phyloP scores from a whole-genome alignment of 2,888 invertebrate species.

The Meliscaeva auricollis region DNA sequence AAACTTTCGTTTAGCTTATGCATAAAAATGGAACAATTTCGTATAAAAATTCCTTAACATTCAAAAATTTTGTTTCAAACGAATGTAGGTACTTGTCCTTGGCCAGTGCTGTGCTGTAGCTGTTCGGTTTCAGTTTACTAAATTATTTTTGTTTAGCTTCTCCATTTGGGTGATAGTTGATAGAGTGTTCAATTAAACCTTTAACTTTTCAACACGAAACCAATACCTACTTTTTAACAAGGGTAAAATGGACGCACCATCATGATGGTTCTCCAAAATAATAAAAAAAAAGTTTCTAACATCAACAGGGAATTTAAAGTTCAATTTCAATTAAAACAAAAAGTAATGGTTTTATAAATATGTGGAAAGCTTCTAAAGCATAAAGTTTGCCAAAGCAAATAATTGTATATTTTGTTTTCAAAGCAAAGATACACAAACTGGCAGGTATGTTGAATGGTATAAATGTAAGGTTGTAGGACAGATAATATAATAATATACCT shows the following conservation, averaged over 20 bases:
- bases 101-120: too few species aligned
- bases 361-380: background rate
- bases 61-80: too few species aligned
- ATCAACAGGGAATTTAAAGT: constrained; percentile 15
- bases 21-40: too few species aligned
- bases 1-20: too few species aligned
- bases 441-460: background rate
- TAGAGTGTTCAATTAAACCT: background rate
- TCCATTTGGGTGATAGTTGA: background rate
- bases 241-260: background rate
- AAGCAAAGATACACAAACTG: constrained; percentile 8
- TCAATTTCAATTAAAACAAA: constrained; percentile 25
- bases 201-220: background rate
- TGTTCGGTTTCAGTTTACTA: background rate
- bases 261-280: background rate
- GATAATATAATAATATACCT: background rate
- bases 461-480: too few species aligned
- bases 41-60: too few species aligned
- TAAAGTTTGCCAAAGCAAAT: constrained; percentile 42
- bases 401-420: constrained; percentile 24
- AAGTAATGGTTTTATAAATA: constrained; percentile 14
- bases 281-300: background rate
- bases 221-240: background rate
- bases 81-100: too few species aligned
- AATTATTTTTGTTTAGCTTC: background rate